A percentile compares a stretch with the other conserved stretches of the same genome.
Evolutionary conservation across 2,797 vertebrate genomes (phyloP).

Genomic region (Pseudochirops cupreus): DNA sequence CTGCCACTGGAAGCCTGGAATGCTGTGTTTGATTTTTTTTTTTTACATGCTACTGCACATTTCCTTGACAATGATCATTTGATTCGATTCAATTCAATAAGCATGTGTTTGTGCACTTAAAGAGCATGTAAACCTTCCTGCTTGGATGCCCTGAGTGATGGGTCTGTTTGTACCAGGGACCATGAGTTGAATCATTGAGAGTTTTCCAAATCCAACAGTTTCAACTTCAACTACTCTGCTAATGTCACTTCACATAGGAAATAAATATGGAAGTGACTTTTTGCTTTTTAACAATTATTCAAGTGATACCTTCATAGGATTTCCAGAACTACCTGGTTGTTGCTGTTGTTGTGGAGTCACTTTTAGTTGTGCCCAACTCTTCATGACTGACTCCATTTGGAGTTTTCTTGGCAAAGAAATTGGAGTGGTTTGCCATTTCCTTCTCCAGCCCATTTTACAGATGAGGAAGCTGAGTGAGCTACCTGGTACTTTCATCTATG

Average conservation of each 20-base stretch:
- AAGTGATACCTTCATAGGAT: slow-evolving; percentile 16
- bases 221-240: not conserved
- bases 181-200: slow-evolving; percentile 36
- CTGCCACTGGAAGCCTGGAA: slow-evolving; percentile 31
- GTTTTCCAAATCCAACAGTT: slow-evolving; percentile 38
- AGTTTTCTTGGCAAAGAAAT: not conserved
- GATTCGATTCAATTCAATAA: slow-evolving; percentile 27
- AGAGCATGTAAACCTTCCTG: slow-evolving; percentile 10
- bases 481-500: not conserved
- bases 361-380: not conserved
- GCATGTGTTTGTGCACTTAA: not conserved
- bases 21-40: not conserved
- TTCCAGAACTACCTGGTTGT: not conserved
- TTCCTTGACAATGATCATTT: slow-evolving; percentile 46
- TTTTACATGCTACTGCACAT: slow-evolving; percentile 25
- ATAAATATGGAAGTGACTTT: slow-evolving; percentile 15
- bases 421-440: not conserved
- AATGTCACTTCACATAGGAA: slow-evolving; percentile 18
- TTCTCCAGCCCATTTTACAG: not conserved
- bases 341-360: not conserved
- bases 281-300: slow-evolving; percentile 33
- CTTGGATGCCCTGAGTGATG: slow-evolving; percentile 5
- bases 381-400: not conserved
- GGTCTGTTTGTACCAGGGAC: not conserved
- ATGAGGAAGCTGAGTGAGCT: not conserved